phyloP scores from a whole-genome alignment of 2,888 invertebrate species.

The Mesochorus sp. region DNA sequence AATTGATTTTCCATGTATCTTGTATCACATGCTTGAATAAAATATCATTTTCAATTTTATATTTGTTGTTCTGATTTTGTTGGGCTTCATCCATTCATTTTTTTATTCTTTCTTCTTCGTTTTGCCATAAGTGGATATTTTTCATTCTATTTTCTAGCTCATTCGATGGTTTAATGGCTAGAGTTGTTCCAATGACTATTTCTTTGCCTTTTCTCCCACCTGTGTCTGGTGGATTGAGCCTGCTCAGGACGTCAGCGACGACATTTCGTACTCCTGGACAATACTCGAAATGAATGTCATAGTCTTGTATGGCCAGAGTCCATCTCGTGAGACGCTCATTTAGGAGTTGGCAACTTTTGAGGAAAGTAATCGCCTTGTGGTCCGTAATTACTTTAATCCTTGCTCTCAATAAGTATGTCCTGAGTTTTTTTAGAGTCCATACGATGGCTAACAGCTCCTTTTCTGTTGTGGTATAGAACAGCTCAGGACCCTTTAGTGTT shows the following conservation, averaged over 20 bases:
- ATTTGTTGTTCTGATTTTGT: neutral
- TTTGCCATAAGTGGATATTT: neutral
- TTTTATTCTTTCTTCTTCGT: too few species aligned
- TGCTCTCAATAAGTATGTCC: neutral
- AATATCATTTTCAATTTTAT: too few species aligned
- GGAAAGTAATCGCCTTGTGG: neutral
- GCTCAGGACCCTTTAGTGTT: neutral
- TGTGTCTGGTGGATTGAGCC: neutral
- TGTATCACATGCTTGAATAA: too few species aligned
- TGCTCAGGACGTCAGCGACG: neutral
- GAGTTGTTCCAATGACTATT: neutral
- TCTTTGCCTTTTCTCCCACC: neutral
- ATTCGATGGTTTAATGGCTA: neutral
- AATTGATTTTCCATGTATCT: neutral
- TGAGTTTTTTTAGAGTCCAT: neutral
- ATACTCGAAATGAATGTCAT: neutral
- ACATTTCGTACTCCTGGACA: constrained; percentile 1
- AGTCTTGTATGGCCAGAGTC: neutral
- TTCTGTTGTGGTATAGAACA: neutral
- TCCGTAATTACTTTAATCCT: neutral
- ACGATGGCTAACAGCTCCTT: constrained; percentile 8
- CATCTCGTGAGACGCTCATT: neutral
- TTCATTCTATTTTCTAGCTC: neutral
- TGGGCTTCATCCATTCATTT: neutral
- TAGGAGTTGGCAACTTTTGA: neutral